Percentiles rank a stretch among this genome's conserved stretches.
These are phyloP conservation scores for Mesochorus sp. DNA, from an alignment of 2,888 invertebrate genomes.

Conservation along the genomic window DNA sequence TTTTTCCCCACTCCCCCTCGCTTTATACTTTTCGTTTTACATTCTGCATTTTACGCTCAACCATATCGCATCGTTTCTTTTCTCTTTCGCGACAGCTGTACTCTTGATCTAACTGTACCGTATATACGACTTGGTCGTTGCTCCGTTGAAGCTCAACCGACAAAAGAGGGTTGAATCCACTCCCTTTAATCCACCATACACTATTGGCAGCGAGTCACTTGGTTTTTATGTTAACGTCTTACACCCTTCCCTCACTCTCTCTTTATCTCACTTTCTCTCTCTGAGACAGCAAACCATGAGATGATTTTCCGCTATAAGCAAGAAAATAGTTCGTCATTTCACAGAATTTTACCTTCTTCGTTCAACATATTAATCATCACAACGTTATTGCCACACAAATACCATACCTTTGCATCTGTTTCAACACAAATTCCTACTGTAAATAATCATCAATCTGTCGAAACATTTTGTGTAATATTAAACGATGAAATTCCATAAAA, in stretches of 20 bases:
- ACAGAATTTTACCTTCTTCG: slow-evolving; percentile 1
- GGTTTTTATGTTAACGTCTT: too few species aligned
- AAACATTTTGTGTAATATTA: too few species aligned
- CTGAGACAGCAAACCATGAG: neutral
- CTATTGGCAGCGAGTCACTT: slow-evolving; percentile 17
- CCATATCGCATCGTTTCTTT: slow-evolving; percentile 1
- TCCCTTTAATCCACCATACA: slow-evolving; percentile 5
- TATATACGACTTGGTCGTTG: neutral
- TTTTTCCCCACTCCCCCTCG: slow-evolving; percentile 7
- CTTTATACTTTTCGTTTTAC: slow-evolving; percentile 18
- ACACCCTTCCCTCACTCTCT: too few species aligned
- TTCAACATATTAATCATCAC: too few species aligned
- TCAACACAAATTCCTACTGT: too few species aligned
- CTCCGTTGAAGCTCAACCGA: slow-evolving; percentile 26
- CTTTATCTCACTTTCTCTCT: neutral
- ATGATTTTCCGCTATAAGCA: neutral
- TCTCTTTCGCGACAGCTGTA: neutral
- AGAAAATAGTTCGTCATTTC: neutral
- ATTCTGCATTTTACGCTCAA: neutral
- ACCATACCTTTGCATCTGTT: too few species aligned
- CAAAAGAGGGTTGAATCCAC: slow-evolving; percentile 3
- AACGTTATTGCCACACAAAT: too few species aligned
- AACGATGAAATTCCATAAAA: too few species aligned
- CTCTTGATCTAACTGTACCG: neutral
- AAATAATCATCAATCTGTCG: too few species aligned